phyloP scores from a whole-genome alignment of 1,140 invertebrate genomes.

The Ganaspis sp. region DNA sequence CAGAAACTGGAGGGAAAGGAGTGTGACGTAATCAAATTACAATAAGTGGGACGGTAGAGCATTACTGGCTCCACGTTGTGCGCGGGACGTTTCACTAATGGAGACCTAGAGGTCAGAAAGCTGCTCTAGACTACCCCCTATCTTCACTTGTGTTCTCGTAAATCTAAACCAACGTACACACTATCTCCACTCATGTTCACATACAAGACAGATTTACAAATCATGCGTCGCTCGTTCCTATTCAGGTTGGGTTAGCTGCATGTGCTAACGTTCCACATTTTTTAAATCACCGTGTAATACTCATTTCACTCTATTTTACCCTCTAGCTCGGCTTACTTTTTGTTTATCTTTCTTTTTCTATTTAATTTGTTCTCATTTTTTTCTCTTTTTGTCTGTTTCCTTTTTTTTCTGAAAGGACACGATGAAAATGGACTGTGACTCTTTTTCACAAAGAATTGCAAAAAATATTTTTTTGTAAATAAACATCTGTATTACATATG shows the following conservation, averaged over 20 bases:
- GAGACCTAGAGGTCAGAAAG: conserved; percentile 53
- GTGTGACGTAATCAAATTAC: conserved; percentile 59
- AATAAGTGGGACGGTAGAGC: conserved; percentile 52
- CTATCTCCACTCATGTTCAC: conserved; percentile 26
- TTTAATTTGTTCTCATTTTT: conserved; percentile 36
- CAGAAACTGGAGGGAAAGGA: conserved; percentile 30
- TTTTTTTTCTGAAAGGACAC: too few species aligned
- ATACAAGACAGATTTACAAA: conserved; percentile 38
- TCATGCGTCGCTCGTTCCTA: background rate
- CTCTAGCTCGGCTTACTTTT: conserved; percentile 46
- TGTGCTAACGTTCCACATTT: background rate
- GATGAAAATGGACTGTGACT: too few species aligned
- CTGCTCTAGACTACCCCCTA: conserved; percentile 36
- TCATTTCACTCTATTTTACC: conserved; percentile 38
- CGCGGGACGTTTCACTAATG: conserved; percentile 53
- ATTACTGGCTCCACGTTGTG: conserved; percentile 45
- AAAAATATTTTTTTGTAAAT: too few species aligned
- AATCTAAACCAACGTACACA: conserved; percentile 29
- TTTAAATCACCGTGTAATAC: conserved; percentile 8
- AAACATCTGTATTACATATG: too few species aligned
- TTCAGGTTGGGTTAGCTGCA: background rate
- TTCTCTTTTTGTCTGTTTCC: conserved; percentile 28
- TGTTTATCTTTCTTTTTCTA: conserved; percentile 48
- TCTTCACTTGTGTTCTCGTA: conserved; percentile 37
- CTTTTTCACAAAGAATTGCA: too few species aligned